Conservation (phyloP, 2,113 vertebrate genomes). For the Tupaia tana region DNA sequence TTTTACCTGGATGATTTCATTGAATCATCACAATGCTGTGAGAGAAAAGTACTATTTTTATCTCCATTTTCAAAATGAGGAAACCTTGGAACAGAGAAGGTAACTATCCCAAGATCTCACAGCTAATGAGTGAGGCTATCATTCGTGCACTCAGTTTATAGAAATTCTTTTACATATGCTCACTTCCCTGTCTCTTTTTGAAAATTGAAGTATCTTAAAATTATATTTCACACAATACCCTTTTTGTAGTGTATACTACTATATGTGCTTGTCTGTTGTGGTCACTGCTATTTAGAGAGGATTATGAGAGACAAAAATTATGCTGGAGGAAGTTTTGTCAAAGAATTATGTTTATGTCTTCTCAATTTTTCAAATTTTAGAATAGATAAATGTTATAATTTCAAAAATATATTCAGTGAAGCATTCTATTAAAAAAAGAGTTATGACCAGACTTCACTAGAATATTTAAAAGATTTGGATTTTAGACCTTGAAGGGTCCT, state of each 20-base stretch:
- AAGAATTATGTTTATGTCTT: neutral
- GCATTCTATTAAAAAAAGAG: neutral
- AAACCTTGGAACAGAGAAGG: neutral
- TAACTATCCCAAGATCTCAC: neutral
- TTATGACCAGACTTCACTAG: neutral
- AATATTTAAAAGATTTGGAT: neutral
- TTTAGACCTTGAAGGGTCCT: neutral
- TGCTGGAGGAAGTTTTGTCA: neutral
- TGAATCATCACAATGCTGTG: neutral
- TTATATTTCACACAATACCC: neutral
- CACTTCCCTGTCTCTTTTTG: neutral
- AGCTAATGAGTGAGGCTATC: neutral
- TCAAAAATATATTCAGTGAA: neutral
- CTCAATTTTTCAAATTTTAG: constrained; percentile 14
- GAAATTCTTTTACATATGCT: neutral
- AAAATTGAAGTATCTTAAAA: neutral
- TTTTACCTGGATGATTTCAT: neutral
- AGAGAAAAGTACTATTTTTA: neutral
- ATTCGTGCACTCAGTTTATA: neutral
- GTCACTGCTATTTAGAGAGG: neutral
- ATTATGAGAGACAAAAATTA: constrained; percentile 4
- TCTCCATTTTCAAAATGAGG: neutral
- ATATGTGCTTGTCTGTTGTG: neutral
- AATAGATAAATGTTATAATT: neutral
- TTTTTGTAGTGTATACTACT: neutral